Percentiles rank a stretch among this genome's conserved stretches.
phyloP scores from a whole-genome alignment of 2,113 vertebrate species.

The Hemichromis elongatus region DNA sequence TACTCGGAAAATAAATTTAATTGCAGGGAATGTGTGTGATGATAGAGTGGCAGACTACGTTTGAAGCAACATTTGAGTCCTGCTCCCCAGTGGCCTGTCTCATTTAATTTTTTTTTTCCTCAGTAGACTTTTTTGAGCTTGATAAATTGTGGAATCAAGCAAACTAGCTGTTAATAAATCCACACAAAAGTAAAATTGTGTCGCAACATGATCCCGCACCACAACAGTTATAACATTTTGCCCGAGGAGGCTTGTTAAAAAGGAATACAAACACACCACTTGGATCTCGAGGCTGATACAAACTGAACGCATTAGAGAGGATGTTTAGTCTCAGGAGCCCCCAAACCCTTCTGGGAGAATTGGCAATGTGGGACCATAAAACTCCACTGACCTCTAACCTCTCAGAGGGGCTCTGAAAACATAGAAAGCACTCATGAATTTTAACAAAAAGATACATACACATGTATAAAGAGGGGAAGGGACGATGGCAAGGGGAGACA shows the following conservation, averaged over 20 bases:
- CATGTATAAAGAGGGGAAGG: neutral
- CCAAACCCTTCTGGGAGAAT: slow-evolving; percentile 40
- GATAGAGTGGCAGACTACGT: neutral
- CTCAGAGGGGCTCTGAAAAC: slow-evolving; percentile 49
- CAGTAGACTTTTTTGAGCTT: neutral
- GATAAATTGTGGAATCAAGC: neutral
- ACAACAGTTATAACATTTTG: neutral
- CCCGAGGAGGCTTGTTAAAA: neutral
- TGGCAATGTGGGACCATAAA: slow-evolving; percentile 10
- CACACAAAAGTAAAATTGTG: neutral
- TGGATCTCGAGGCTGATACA: slow-evolving; percentile 12
- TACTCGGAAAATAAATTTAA: neutral
- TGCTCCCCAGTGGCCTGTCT: neutral
- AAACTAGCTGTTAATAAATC: neutral
- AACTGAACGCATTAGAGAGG: slow-evolving; percentile 36
- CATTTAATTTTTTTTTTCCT: neutral
- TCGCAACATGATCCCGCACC: neutral
- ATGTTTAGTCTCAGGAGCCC: slow-evolving; percentile 44
- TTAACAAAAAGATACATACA: slow-evolving; percentile 10
- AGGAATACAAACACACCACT: slow-evolving; percentile 3
- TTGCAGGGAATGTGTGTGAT: neutral
- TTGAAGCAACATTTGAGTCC: neutral
- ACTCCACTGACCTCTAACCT: slow-evolving; percentile 52
- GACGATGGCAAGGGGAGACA: neutral
- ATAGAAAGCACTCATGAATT: neutral